Evolutionary conservation across 2,888 invertebrate species (phyloP).

Genomic region (Macaria liturata): DNA sequence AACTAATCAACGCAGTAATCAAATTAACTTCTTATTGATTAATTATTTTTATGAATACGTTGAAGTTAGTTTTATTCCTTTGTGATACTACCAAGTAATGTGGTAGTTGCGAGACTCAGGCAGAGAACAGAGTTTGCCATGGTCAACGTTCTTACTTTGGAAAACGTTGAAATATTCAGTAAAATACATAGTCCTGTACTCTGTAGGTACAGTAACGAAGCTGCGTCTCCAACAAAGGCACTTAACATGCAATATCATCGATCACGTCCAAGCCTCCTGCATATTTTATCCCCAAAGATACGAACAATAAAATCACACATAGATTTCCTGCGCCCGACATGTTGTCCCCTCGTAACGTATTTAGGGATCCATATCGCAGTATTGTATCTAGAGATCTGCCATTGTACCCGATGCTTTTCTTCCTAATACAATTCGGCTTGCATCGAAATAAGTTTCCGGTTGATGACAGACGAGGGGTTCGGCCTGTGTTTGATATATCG

Average conservation of each 20-base stretch:
- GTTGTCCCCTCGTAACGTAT: constrained; percentile 40
- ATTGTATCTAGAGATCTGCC: constrained; percentile 36
- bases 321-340: constrained; percentile 38
- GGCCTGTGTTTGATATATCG: constrained; percentile 54
- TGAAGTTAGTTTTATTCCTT: too few relatives aligned
- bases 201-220: constrained; percentile 5
- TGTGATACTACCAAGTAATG: too few relatives aligned
- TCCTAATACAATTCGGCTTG: constrained; percentile 55
- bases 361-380: constrained; percentile 40
- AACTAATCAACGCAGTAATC: too few relatives aligned
- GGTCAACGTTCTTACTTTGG: too few relatives aligned
- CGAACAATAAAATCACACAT: constrained; percentile 41
- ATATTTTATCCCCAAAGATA: constrained; percentile 38
- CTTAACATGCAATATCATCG: constrained; percentile 31
- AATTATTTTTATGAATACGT: too few relatives aligned
- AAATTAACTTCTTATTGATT: too few relatives aligned
- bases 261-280: constrained; percentile 35
- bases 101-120: too few relatives aligned
- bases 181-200: too few relatives aligned
- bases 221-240: constrained; percentile 23
- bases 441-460: constrained; percentile 56
- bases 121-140: too few relatives aligned
- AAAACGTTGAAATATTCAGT: too few relatives aligned
- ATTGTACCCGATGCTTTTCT: constrained; percentile 42
- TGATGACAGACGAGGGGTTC: constrained; percentile 38